phyloP scores from a whole-genome alignment of 2,888 invertebrate species.

The Anoncus sp. region DNA sequence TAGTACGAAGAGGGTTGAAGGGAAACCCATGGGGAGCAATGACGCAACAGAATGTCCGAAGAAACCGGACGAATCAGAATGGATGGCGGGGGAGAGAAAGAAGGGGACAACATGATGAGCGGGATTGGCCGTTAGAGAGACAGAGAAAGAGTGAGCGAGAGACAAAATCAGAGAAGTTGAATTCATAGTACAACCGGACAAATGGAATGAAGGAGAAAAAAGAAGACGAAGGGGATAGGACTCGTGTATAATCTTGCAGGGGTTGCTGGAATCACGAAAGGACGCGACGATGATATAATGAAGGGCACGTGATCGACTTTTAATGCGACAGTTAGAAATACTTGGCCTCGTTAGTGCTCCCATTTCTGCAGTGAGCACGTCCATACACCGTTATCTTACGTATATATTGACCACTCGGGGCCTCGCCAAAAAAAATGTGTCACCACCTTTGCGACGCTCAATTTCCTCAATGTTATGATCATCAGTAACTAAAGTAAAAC shows the following conservation, averaged over 20 bases:
- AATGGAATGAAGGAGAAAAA: slow-evolving; percentile 7
- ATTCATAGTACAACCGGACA: neutral
- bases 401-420: too few species aligned
- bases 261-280: slow-evolving; percentile 50
- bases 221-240: slow-evolving; percentile 29
- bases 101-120: slow-evolving; percentile 37
- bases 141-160: slow-evolving; percentile 13
- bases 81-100: slow-evolving; percentile 4
- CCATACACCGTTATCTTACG: neutral
- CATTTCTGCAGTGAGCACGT: neutral
- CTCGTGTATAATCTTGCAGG: slow-evolving; percentile 34
- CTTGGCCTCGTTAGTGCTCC: slow-evolving; percentile 55
- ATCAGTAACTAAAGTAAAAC: too few species aligned
- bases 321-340: slow-evolving; percentile 60
- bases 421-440: too few species aligned
- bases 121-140: slow-evolving; percentile 35
- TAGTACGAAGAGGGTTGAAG: slow-evolving; percentile 36
- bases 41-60: slow-evolving; percentile 47
- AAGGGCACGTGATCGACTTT: slow-evolving; percentile 63
- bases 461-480: too few species aligned
- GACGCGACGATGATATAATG: slow-evolving; percentile 54
- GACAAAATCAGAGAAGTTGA: slow-evolving; percentile 4
- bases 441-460: too few species aligned
- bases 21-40: slow-evolving; percentile 37
- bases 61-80: slow-evolving; percentile 32